Evolutionary conservation across 2,113 vertebrate genomes (phyloP).

Genomic region (Aldabrachelys gigantea): DNA sequence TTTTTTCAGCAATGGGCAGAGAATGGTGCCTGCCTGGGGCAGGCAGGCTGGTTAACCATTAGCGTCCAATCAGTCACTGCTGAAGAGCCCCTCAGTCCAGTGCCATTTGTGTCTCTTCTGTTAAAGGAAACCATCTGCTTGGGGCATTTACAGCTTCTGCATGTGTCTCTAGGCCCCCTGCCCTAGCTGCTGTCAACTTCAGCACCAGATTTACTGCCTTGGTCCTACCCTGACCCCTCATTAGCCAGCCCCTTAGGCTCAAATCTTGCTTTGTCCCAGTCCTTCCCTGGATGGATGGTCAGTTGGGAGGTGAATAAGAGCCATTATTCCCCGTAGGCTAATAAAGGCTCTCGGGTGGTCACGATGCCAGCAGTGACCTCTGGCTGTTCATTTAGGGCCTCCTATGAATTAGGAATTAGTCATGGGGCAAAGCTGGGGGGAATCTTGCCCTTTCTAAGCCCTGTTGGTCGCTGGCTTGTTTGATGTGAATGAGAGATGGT

Average conservation of each 20-base stretch:
- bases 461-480: background rate
- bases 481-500: background rate
- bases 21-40: background rate
- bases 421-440: background rate
- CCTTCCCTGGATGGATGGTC: rapidly evolving
- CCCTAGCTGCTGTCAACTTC: background rate
- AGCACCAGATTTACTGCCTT: background rate
- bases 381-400: background rate
- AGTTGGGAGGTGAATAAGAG: background rate
- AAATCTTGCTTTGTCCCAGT: background rate
- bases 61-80: rapidly evolving
- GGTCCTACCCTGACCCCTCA: no score
- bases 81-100: no score
- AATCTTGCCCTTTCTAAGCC: background rate
- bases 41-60: background rate
- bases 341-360: background rate
- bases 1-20: background rate
- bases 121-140: background rate
- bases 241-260: background rate
- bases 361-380: rapidly evolving
- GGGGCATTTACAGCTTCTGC: background rate
- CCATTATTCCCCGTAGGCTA: rapidly evolving
- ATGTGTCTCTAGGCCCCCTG: background rate
- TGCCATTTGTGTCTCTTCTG: background rate
- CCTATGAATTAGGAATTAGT: background rate